These are phyloP conservation scores for Pogonus chalceus DNA, from an alignment of 1,140 invertebrate genomes.

Conservation along the genomic window DNA sequence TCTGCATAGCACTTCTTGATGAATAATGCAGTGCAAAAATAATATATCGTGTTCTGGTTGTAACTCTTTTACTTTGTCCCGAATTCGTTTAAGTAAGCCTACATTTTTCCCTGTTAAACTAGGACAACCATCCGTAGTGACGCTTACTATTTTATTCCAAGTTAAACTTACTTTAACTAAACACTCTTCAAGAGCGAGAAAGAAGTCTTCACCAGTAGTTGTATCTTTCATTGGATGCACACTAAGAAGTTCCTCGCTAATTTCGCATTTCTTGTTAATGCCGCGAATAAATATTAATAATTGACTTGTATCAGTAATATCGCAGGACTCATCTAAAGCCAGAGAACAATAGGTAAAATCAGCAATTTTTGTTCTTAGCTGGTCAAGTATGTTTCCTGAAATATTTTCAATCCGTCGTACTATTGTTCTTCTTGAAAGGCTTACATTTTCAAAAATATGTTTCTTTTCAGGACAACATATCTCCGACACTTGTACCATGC, in stretches of 20 bases:
- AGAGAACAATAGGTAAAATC: slow-evolving; percentile 27
- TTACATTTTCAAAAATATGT: slow-evolving; percentile 20
- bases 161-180: slow-evolving; percentile 15
- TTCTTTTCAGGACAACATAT: slow-evolving; percentile 24
- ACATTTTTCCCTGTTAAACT: slow-evolving; percentile 25
- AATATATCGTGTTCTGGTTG: slow-evolving; percentile 15
- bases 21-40: slow-evolving; percentile 29
- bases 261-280: slow-evolving; percentile 23
- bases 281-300: slow-evolving; percentile 26
- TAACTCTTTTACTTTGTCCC: slow-evolving; percentile 16
- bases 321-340: slow-evolving; percentile 29
- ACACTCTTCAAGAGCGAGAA: slow-evolving; percentile 19
- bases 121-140: slow-evolving; percentile 29
- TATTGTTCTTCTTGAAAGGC: slow-evolving; percentile 25
- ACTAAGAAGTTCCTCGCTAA: slow-evolving; percentile 27
- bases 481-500: slow-evolving; percentile 23
- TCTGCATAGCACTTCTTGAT: slow-evolving; percentile 24
- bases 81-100: slow-evolving; percentile 22
- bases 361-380: slow-evolving; percentile 17
- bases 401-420: slow-evolving; percentile 24
- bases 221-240: slow-evolving; percentile 25
- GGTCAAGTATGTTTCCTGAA: slow-evolving; percentile 19
- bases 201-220: slow-evolving; percentile 26
- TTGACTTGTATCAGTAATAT: slow-evolving; percentile 26
- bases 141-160: slow-evolving; percentile 19